Evolutionary conservation across 53 echinoderm and acorn worm species (phyloP).

Genomic region (Actinopyga echinites): DNA sequence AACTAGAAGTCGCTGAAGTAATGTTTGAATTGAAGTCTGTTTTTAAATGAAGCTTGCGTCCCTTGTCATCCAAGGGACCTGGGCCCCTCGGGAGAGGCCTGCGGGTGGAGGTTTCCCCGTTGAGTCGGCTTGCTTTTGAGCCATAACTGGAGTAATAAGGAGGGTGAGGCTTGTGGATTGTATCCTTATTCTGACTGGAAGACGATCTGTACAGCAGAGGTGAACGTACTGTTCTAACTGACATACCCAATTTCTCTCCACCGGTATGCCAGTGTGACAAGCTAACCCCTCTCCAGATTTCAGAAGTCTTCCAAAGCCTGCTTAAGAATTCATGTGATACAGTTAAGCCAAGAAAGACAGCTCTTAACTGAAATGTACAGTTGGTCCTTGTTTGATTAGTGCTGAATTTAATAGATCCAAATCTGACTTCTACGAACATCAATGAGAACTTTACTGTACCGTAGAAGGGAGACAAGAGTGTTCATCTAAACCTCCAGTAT

Average conservation of each 20-base stretch:
- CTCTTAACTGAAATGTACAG: too few species aligned
- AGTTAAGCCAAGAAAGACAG: too few species aligned
- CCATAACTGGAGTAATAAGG: slow-evolving; percentile 11
- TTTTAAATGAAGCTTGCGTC: neutral
- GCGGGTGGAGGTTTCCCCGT: slow-evolving; percentile 18
- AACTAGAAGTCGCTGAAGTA: neutral
- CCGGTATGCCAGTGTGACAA: too few species aligned
- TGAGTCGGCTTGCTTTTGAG: slow-evolving; percentile 4
- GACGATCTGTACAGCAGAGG: neutral
- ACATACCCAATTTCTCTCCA: neutral
- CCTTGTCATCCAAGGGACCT: slow-evolving; percentile 35
- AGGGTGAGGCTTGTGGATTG: slow-evolving; percentile 3
- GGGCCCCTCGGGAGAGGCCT: slow-evolving; percentile 22
- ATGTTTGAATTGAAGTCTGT: slow-evolving; percentile 10
- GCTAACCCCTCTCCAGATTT: too few species aligned
- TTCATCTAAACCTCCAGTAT: too few species aligned
- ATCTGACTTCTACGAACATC: too few species aligned
- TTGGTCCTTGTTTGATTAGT: too few species aligned
- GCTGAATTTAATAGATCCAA: too few species aligned
- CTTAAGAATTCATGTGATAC: too few species aligned
- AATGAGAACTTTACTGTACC: too few species aligned
- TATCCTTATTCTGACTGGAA: neutral
- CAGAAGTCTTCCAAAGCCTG: too few species aligned
- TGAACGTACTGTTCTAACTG: slow-evolving; percentile 16
- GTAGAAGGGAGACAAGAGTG: too few species aligned